Base-by-base conservation (phyloP, 1,140 invertebrate species). In the Bombus pascuorum region DNA sequence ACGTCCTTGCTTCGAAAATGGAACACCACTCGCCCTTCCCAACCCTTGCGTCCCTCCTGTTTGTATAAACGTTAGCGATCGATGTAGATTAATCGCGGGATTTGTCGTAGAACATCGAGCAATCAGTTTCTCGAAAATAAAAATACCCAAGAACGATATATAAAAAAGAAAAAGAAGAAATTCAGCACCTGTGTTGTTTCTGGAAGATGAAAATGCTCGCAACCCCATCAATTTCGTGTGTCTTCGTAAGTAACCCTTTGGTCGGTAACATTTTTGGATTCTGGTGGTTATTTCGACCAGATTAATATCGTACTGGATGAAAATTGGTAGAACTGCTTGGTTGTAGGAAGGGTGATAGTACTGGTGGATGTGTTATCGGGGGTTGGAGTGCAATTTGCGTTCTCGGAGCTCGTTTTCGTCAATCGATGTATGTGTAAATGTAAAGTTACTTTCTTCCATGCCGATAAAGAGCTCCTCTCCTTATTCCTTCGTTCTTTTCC, bases 11-110 rank as follows among this genome's bases (percentile, higher is more conserved):
- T 72, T 84, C 76, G 72, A 18, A 34, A 44, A 76, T 59, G 53
- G 75, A 78, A 79, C 76, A 79, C 53, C 39, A 47, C 28, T 59
- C 65, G 65, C 47, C 18, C 65, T n/a, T 80, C 65, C 32, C 37
- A 53, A 42, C 62, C 65, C 47, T 34, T 66, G 68, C 39, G 74
- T 62, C 62, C 53, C 78, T 44, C 80, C 70, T 88, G 86, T 85
- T 88, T 93, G 92, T 94, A 94, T 93, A 94, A 94, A 94, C 85
- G 87, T 90, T 93, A 93, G 91, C 91, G 86, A 93, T 94, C 91
- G 90, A 92, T 94, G 93, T 95, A 94, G 93, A 94, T 94, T 66
- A 94, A 93, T 92, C 93, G 83, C 83, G 71, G 65, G 57, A 81
- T 47, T 75, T 34, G 80, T 66, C 74, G 59, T 73, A 47, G 72